These are phyloP conservation scores for Ovibos moschatus DNA, from an alignment of 2,113 vertebrate genomes.

Conservation along the genomic window DNA sequence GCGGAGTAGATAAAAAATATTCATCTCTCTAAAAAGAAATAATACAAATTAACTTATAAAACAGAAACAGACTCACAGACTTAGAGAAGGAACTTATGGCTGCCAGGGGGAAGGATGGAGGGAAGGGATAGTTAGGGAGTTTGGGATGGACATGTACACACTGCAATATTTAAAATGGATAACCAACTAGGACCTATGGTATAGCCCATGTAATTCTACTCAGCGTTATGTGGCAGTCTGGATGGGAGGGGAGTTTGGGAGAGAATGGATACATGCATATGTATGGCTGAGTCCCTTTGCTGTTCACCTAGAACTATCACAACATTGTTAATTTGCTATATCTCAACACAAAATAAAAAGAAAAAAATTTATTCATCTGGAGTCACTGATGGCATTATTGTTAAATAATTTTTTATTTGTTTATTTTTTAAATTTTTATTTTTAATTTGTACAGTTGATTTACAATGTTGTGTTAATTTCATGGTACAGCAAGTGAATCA, in stretches of 20 bases:
- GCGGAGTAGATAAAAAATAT: not conserved
- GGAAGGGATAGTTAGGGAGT: not conserved
- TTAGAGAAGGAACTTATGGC: not conserved
- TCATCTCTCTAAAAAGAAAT: not conserved
- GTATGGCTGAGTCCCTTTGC: not conserved
- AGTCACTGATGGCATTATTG: not conserved
- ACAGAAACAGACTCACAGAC: not conserved
- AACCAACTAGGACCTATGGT: not conserved
- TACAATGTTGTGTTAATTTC: not conserved
- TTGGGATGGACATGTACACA: not conserved
- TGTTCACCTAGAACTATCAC: not conserved
- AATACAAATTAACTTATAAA: not conserved
- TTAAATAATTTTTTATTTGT: not conserved
- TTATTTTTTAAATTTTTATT: not conserved
- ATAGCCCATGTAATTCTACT: not conserved
- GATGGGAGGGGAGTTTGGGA: not conserved
- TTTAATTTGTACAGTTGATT: not conserved
- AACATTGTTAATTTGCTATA: not conserved
- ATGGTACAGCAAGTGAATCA: not conserved
- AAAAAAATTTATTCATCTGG: not conserved
- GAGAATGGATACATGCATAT: not conserved
- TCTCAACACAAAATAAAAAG: not conserved
- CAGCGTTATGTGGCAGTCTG: not conserved
- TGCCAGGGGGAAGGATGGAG: not conserved
- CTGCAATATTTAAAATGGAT: not conserved